phyloP scores from a whole-genome alignment of 2,888 invertebrate species.

The Agriotes lineatus region DNA sequence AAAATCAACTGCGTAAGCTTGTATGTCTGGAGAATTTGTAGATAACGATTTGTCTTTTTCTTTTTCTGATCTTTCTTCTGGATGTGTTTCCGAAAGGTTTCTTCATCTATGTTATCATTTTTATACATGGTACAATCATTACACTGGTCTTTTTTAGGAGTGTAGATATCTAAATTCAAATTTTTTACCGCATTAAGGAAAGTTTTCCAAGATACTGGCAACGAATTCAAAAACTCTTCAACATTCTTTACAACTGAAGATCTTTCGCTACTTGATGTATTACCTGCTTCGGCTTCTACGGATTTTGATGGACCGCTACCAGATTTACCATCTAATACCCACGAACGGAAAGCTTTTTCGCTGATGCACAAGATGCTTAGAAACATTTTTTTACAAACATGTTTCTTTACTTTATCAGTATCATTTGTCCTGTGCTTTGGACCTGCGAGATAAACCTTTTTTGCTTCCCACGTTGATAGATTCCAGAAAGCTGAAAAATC shows the following conservation, averaged over 20 bases:
- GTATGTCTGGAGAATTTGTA: too few species aligned
- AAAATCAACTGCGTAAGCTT: too few species aligned
- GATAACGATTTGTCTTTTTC: slow-evolving; percentile 45
- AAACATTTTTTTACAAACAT: too few species aligned
- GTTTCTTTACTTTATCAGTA: too few species aligned
- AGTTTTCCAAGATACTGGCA: slow-evolving; percentile 38
- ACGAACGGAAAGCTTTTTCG: too few species aligned
- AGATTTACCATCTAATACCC: too few species aligned
- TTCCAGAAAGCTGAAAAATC: not conserved
- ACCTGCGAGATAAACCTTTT: too few species aligned
- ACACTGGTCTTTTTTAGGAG: too few species aligned
- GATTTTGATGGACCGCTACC: not conserved
- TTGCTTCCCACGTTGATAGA: slow-evolving; percentile 10
- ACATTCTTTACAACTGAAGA: slow-evolving; percentile 22
- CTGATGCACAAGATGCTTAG: too few species aligned
- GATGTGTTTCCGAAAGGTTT: too few species aligned
- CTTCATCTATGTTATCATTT: slow-evolving; percentile 4
- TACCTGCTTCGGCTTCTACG: not conserved
- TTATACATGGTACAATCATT: slow-evolving; percentile 45
- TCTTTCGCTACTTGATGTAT: not conserved
- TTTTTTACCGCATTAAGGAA: slow-evolving; percentile 40
- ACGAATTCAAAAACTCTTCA: slow-evolving; percentile 22
- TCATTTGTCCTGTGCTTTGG: slow-evolving; percentile 4
- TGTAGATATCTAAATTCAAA: too few species aligned
- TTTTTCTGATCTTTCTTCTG: slow-evolving; percentile 27